Conservation (phyloP, 2,888 invertebrate species). For the Harpagoxenus sublaevis region DNA sequence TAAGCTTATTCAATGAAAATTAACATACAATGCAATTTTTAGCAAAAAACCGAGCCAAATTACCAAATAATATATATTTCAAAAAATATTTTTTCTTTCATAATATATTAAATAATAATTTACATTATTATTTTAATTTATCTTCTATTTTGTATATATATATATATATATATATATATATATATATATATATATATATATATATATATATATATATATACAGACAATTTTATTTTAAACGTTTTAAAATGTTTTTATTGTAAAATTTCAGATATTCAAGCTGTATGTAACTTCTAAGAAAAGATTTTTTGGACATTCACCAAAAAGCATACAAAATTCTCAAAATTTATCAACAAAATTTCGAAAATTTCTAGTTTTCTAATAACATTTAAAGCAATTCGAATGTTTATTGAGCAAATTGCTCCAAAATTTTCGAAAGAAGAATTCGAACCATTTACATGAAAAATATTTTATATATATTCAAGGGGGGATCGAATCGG, state of each 20-base stretch:
- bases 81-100: slow-evolving; percentile 3
- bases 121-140: no score
- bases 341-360: not conserved
- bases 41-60: not conserved
- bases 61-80: not conserved
- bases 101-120: not conserved
- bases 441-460: not conserved
- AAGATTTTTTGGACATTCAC: not conserved
- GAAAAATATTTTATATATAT: not conserved
- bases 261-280: not conserved
- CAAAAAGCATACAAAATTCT: not conserved
- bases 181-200: no score
- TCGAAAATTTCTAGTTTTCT: not conserved
- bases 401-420: not conserved
- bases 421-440: not conserved
- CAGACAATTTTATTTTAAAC: not conserved
- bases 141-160: no score
- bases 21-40: not conserved
- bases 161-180: no score
- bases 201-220: no score
- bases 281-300: not conserved
- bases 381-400: not conserved
- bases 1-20: not conserved
- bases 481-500: not conserved
- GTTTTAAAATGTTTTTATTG: not conserved